Conservation (phyloP, 2,888 invertebrate genomes). For the Mythimna ferrago region DNA sequence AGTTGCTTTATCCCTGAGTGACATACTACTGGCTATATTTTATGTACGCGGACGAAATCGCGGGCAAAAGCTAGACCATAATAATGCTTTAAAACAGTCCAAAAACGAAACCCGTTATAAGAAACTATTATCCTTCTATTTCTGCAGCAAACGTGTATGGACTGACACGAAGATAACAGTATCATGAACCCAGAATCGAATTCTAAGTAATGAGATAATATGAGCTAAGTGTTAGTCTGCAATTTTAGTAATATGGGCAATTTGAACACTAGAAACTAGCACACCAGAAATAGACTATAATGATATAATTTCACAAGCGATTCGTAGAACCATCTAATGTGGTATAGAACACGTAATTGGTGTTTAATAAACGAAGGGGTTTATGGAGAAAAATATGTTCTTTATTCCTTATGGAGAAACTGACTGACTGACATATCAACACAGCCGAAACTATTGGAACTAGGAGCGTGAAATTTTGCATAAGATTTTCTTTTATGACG, state of each 20-base stretch:
- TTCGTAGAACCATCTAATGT: conserved; percentile 32
- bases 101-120: no score
- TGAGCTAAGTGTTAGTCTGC: conserved; percentile 19
- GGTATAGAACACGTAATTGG: background rate
- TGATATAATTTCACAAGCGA: conserved; percentile 34
- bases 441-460: no score
- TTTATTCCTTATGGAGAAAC: background rate
- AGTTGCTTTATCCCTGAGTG: no score
- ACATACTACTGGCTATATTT: no score
- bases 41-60: no score
- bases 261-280: conserved; percentile 42
- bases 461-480: no score
- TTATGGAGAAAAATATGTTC: background rate
- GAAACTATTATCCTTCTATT: background rate
- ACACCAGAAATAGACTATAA: conserved; percentile 27
- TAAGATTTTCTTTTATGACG: no score
- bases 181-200: conserved; percentile 24
- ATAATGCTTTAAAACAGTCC: no score
- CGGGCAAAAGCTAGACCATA: no score
- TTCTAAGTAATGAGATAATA: conserved; percentile 39
- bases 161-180: conserved; percentile 3
- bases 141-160: background rate
- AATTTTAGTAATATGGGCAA: conserved; percentile 36
- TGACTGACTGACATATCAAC: no score
- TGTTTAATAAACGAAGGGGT: background rate